Evolutionary conservation across 2,113 vertebrate species (phyloP), one percentile per base, ranked within the genome.

Genomic region (Isichthys henryi): DNA sequence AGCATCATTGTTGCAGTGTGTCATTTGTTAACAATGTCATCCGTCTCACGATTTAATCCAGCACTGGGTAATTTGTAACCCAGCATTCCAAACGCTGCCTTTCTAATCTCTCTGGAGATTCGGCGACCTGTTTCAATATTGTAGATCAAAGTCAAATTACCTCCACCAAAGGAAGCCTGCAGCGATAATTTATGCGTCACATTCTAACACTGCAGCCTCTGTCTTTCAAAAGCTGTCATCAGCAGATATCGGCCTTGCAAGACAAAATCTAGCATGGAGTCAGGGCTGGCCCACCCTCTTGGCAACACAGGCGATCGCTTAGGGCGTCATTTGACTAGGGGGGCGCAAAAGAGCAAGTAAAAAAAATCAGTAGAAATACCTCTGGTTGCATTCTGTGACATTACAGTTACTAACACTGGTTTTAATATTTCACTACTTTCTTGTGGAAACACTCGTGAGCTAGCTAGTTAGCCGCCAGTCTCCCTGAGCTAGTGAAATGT

Each of bases 131-230:
- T 39, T 56, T 50, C 50, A 21, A 35, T 87, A 87, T 87, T 53
- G 48, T 8, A 53, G 31, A 87, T 87, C 85, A 87, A 87, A 87
- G 50, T 35, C 85, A 53, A 53, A 87, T 87, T 52, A 87, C 31
- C 31, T 87, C 19, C 49, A 87, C 27, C 85, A 56, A 86, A 87
- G 85, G 85, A 50, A 87, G 85, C 85, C 50, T 87, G 21, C 85
- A 87, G 50, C 50, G 17, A 53, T 48, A 87, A 87, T 56, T 87
- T 87, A 87, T 35, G 48, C 50, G 17, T 35, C 19, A n/a, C 85
- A 87, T 56, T 87, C 50, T 87, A 87, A 39, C 85, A 87, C 17
- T 87, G 85, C 27, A 53, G 50, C n/a, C n/a, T 87, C 48, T 17
- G n/a, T 39, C 50, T 53, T 52, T 87, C 85, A 87, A 53, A 87